Evolutionary conservation across 1,140 invertebrate genomes (phyloP).

Genomic region (Halictus rubicundus): DNA sequence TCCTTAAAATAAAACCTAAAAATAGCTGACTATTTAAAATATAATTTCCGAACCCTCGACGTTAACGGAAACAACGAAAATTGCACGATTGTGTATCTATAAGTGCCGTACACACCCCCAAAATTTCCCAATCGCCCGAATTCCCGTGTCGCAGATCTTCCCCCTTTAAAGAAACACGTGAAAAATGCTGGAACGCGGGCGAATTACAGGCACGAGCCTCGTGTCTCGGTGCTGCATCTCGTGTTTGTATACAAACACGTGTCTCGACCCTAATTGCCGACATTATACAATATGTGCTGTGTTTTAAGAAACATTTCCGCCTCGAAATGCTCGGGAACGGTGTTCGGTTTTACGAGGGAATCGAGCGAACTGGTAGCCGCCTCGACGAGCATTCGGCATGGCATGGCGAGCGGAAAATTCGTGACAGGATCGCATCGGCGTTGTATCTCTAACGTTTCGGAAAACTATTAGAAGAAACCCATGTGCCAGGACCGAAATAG

Average conservation of each 20-base stretch:
- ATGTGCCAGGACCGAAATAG: conserved; percentile 28
- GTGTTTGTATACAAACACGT: not conserved
- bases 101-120: too few relatives aligned
- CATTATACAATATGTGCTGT: not conserved
- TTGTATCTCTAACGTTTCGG: conserved; percentile 22
- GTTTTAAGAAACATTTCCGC: too few relatives aligned
- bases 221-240: not conserved
- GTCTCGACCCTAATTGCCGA: not conserved
- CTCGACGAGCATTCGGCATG: not conserved
- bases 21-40: too few relatives aligned
- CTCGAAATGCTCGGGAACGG: not conserved
- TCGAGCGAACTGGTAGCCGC: too few relatives aligned
- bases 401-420: not conserved
- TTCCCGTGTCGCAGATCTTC: too few relatives aligned
- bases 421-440: not conserved
- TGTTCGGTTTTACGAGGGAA: not conserved
- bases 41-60: too few relatives aligned
- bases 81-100: too few relatives aligned
- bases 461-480: conserved; percentile 31
- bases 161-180: too few relatives aligned
- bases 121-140: too few relatives aligned
- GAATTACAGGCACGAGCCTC: not conserved
- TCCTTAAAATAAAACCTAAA: too few relatives aligned
- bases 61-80: too few relatives aligned
- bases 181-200: too few relatives aligned